These are phyloP conservation scores for Parasteatoda tepidariorum DNA, from an alignment of 1,140 invertebrate species.

Conservation along the genomic window DNA sequence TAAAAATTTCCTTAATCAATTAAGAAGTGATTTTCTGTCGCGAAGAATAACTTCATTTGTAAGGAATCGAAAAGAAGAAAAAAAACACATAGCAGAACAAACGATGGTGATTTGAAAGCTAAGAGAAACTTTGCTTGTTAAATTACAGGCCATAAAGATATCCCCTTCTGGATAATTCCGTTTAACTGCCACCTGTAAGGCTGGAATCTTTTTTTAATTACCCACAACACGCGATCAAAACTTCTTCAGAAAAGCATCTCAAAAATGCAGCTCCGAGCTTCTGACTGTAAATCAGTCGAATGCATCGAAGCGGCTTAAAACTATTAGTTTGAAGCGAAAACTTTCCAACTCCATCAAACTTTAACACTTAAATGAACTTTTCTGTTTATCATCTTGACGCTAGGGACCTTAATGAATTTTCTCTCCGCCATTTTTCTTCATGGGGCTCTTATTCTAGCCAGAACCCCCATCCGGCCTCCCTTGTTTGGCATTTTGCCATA, in stretches of 20 bases:
- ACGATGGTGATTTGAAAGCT: no score
- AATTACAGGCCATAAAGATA: background rate
- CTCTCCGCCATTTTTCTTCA: constrained; percentile 57
- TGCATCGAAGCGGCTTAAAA: constrained; percentile 58
- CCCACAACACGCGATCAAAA: constrained; percentile 1
- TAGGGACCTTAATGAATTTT: constrained; percentile 60
- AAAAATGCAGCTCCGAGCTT: constrained; percentile 41
- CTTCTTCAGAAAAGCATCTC: constrained; percentile 45
- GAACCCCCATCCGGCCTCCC: constrained; percentile 29
- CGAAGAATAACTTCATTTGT: no score
- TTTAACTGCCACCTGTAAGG: constrained; percentile 37
- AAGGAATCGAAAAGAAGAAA: no score
- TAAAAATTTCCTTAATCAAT: no score
- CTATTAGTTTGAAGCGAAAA: constrained; percentile 59
- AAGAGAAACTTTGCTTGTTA: no score
- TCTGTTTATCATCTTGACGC: constrained; percentile 60
- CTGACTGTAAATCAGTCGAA: constrained; percentile 53
- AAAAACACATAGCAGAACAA: no score
- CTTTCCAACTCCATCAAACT: constrained; percentile 60
- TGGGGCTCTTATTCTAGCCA: constrained; percentile 38
- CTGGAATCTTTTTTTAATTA: constrained; percentile 42
- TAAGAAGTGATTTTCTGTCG: no score
- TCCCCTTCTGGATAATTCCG: background rate
- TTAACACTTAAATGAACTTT: constrained; percentile 61
- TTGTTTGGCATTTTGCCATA: constrained; percentile 55